phyloP scores from a whole-genome alignment of 2,888 invertebrate species.

The Corythucha ciliata region DNA sequence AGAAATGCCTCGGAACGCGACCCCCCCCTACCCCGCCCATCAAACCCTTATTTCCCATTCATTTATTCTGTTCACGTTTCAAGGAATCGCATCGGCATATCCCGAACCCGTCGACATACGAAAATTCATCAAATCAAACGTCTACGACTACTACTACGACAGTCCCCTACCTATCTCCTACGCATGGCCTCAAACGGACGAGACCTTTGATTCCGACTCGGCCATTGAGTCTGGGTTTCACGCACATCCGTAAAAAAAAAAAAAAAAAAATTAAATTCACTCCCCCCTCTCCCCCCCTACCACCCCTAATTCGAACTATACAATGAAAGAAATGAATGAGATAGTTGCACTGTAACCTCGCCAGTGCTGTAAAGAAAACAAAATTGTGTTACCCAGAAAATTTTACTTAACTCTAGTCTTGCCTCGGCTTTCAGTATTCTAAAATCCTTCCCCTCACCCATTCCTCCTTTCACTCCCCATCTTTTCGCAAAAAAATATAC shows the following conservation, averaged over 20 bases:
- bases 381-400: too few relatives aligned
- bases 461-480: too few relatives aligned
- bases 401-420: too few relatives aligned
- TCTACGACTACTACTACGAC: conserved; percentile 72
- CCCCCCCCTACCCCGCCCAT: neutral
- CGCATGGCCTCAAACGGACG: conserved; percentile 42
- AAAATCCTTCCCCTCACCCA: too few relatives aligned
- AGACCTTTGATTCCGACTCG: conserved; percentile 26
- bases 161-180: conserved; percentile 57
- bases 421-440: too few relatives aligned
- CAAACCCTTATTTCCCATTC: neutral
- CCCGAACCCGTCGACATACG: conserved; percentile 72
- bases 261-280: too few relatives aligned
- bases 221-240: conserved; percentile 28
- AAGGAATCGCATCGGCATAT: conserved; percentile 70
- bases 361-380: too few relatives aligned
- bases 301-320: too few relatives aligned
- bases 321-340: too few relatives aligned
- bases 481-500: too few relatives aligned
- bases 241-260: conserved; percentile 15
- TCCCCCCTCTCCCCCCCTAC: too few relatives aligned
- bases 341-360: too few relatives aligned
- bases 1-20: neutral
- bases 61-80: conserved; percentile 6
- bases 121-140: conserved; percentile 59